These are phyloP conservation scores for Drosophila pallidifrons DNA, from an alignment of 1,140 invertebrate genomes.

Conservation along the genomic window DNA sequence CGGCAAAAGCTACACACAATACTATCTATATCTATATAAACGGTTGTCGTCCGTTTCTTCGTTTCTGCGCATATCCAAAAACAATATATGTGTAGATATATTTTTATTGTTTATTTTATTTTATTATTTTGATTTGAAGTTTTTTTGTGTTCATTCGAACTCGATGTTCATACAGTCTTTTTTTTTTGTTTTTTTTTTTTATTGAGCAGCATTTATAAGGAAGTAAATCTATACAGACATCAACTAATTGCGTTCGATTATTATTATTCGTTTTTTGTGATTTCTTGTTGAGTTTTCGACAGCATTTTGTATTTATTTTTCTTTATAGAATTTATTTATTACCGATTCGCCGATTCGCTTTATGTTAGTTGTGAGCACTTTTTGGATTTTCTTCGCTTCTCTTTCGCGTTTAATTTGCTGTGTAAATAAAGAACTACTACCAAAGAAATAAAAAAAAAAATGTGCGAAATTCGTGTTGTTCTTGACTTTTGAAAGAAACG, in stretches of 20 bases:
- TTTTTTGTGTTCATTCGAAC: constrained; percentile 16
- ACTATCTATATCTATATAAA: neutral
- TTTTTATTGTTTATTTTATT: constrained; percentile 21
- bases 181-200: neutral
- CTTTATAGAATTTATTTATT: constrained; percentile 6
- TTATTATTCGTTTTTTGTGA: neutral
- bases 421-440: constrained; percentile 23
- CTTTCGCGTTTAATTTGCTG: constrained; percentile 24
- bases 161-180: constrained; percentile 12
- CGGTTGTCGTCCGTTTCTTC: neutral
- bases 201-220: constrained; percentile 33
- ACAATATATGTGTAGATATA: constrained; percentile 4
- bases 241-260: constrained; percentile 35
- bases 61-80: constrained; percentile 3
- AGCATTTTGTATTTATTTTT: constrained; percentile 14
- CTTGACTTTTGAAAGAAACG: constrained; percentile 50
- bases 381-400: constrained; percentile 11
- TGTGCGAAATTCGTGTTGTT: constrained; percentile 63
- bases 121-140: constrained; percentile 18
- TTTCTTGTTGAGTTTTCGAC: neutral
- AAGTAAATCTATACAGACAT: constrained; percentile 32
- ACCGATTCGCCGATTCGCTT: neutral
- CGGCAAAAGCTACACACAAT: neutral
- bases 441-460: constrained; percentile 17
- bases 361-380: constrained; percentile 9